Conservation (phyloP, 2,113 vertebrate species). For the Salvelinus namaycush region DNA sequence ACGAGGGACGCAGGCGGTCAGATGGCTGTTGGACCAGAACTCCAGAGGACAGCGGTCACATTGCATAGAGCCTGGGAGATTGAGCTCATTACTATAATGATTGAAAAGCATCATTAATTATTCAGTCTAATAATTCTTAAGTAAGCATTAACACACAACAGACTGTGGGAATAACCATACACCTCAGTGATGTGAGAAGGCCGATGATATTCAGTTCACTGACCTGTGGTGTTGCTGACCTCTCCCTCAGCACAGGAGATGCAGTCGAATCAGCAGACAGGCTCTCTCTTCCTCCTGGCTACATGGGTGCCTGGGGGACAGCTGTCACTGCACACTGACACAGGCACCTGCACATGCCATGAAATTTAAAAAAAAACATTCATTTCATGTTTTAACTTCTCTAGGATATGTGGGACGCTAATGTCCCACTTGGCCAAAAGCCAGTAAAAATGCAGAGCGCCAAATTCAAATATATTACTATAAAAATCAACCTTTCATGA, state of each 20-base stretch:
- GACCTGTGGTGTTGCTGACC: slow-evolving; percentile 72
- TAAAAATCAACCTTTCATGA: no score
- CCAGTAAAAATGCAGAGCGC: no score
- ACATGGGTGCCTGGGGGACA: slow-evolving; percentile 70
- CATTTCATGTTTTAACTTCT: background rate
- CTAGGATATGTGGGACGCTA: no score
- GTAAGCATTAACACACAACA: no score
- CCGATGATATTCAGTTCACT: background rate
- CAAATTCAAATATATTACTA: no score
- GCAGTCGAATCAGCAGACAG: slow-evolving; percentile 79
- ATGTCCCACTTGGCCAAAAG: no score
- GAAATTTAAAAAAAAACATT: background rate
- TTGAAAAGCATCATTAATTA: no score
- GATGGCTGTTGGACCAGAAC: slow-evolving; percentile 57
- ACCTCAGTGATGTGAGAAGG: no score
- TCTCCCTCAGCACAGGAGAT: slow-evolving; percentile 75
- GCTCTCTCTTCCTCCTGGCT: slow-evolving; percentile 70
- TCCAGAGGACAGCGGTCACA: slow-evolving; percentile 59
- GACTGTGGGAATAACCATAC: no score
- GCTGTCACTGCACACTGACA: slow-evolving; percentile 69
- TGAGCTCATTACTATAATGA: no score
- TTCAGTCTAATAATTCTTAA: no score
- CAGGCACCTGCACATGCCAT: background rate
- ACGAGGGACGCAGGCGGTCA: slow-evolving; percentile 51
- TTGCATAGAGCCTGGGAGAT: slow-evolving; percentile 56